phyloP scores from a whole-genome alignment of 2,797 vertebrate species.

The Leptoclinus maculatus region DNA sequence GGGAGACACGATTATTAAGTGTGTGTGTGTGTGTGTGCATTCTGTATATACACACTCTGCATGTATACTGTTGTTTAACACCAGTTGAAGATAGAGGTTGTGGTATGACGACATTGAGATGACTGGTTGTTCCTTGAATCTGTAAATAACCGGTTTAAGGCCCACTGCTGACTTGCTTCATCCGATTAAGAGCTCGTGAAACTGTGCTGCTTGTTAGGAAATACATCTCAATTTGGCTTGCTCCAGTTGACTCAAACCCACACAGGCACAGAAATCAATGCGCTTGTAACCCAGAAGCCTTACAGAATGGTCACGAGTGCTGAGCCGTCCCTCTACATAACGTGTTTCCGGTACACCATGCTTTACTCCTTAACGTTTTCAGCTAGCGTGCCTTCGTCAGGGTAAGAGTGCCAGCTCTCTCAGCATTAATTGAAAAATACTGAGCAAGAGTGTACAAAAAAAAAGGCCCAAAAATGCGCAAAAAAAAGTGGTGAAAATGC shows the following conservation, averaged over 20 bases:
- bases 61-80: background rate
- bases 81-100: background rate
- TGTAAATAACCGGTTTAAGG: background rate
- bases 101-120: background rate
- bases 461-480: background rate
- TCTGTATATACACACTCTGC: background rate
- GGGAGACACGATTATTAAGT: background rate
- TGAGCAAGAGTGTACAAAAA: background rate
- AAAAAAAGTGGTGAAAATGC: background rate
- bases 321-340: background rate
- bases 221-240: background rate
- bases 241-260: background rate
- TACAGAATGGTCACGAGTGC: background rate
- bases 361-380: background rate
- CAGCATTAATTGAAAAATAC: constrained; percentile 3
- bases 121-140: background rate
- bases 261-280: background rate
- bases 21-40: background rate
- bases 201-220: background rate
- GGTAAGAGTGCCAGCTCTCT: background rate
- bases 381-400: background rate
- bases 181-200: background rate
- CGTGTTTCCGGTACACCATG: background rate
- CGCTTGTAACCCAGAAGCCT: background rate
- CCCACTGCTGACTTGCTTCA: constrained; percentile 4